phyloP scores from a whole-genome alignment of 2,888 invertebrate genomes.

The Agriopis marginaria region DNA sequence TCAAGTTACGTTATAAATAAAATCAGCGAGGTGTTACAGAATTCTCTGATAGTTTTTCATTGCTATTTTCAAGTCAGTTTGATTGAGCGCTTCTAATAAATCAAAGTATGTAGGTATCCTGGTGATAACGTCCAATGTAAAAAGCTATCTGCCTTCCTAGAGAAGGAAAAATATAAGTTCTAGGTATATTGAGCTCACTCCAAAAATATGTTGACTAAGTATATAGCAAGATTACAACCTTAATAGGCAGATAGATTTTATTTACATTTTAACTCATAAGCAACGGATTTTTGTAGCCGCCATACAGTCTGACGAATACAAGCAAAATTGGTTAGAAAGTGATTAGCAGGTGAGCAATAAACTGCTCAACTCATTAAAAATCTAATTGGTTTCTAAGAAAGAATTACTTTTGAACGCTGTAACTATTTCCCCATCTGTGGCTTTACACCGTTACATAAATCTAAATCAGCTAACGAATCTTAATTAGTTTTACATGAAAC shows the following conservation, averaged over 20 bases:
- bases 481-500: constrained; percentile 17
- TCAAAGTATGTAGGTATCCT: too few species aligned
- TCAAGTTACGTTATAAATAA: constrained; percentile 20
- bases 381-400: constrained; percentile 40
- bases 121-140: too few species aligned
- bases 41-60: constrained; percentile 9
- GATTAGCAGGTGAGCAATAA: constrained; percentile 38
- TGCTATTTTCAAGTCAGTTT: constrained; percentile 4
- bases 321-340: constrained; percentile 10
- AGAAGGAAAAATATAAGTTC: too few species aligned
- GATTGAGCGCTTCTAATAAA: too few species aligned
- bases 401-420: constrained; percentile 14
- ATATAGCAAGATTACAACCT: too few species aligned
- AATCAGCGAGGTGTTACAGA: constrained; percentile 8
- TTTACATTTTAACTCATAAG: not conserved
- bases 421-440: not conserved
- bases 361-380: constrained; percentile 36
- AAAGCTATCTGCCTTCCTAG: too few species aligned
- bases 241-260: too few species aligned
- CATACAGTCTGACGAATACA: constrained; percentile 26
- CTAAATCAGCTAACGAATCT: constrained; percentile 8
- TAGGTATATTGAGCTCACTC: too few species aligned
- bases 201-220: too few species aligned
- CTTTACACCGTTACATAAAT: constrained; percentile 3
- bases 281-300: constrained; percentile 24